Evolutionary conservation across 2,797 vertebrate genomes (phyloP), one percentile per base, ranked within the genome.

Genomic region (Malurus leucopterus): DNA sequence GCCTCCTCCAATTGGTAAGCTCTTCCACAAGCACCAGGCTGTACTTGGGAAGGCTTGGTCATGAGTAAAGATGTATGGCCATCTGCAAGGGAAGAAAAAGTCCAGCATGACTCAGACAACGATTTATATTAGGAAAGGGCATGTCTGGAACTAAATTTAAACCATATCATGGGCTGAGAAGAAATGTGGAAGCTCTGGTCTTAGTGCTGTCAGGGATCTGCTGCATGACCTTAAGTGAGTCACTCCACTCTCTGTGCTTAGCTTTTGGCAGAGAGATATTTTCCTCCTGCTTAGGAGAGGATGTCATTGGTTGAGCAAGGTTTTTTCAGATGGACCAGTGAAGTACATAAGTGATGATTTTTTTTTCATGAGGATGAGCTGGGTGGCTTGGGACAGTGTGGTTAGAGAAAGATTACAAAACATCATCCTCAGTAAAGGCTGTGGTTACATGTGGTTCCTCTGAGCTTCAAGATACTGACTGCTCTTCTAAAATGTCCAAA

Each of bases 141-240:
- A 82, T 49, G 81, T 93, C 91, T 91, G 58, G 72, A 82, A 51
- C 64, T 92, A 83, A 85, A 84, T 93, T 92, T 93, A 88, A 86
- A 82, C 83, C 74, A 61, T 71, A 51, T 5, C 21, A 30, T 49
- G 7, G 17, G 65, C 81, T 68, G 75, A 88, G 46, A 65, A 71
- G 43, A 62, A 50, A 64, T 7, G 32, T 89, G 64, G 59, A 89
- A 70, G 40, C 53, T 79, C 53, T 86, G 59, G 17, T 54, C 41
- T 73, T 61, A 67, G 24, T 8, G 76, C 30, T 76, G 38, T 21
- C 44, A 69, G 36, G 24, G 68, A 61, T 88, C 44, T 63, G 15
- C 65, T 87, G 30, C 16, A 16, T 88, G 49, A 61, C 34, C 22
- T 89, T 62, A 62, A 65, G 34, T 67, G 64, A 84, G 36, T 94